phyloP scores from a whole-genome alignment of 2,888 invertebrate genomes.

The Monopis laevigella region DNA sequence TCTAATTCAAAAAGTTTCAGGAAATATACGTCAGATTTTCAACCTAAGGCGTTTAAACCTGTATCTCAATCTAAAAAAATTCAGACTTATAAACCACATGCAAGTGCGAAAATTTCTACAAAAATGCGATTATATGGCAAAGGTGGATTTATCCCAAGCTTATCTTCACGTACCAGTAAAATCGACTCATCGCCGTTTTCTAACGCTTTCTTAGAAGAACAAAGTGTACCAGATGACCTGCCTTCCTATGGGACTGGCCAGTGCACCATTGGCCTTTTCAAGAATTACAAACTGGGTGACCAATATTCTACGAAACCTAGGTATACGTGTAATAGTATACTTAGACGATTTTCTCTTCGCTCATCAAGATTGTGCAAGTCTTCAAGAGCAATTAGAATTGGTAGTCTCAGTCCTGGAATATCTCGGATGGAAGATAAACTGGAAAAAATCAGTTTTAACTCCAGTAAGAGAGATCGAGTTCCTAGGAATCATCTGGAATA shows the following conservation, averaged over 20 bases:
- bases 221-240: conserved; percentile 23
- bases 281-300: conserved; percentile 21
- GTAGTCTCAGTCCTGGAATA: conserved; percentile 11
- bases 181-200: conserved; percentile 20
- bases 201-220: conserved; percentile 19
- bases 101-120: no score
- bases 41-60: no score
- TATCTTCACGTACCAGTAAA: conserved; percentile 22
- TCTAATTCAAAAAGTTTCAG: no score
- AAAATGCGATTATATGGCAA: conserved; percentile 24
- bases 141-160: conserved; percentile 22
- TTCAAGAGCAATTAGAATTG: conserved; percentile 15
- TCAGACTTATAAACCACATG: no score
- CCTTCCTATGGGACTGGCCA: no score
- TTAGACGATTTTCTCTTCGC: conserved; percentile 20
- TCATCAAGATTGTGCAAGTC: conserved; percentile 14
- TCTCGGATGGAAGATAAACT: conserved; percentile 19
- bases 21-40: no score
- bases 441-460: conserved; percentile 16
- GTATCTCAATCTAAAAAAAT: no score
- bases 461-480: conserved; percentile 16
- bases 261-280: conserved; percentile 22
- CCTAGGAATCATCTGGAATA: conserved; percentile 19
- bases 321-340: no score
- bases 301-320: conserved; percentile 17